Evolutionary conservation across 2,888 invertebrate species (phyloP).

Genomic region (Hydrotaea cyrtoneurina): DNA sequence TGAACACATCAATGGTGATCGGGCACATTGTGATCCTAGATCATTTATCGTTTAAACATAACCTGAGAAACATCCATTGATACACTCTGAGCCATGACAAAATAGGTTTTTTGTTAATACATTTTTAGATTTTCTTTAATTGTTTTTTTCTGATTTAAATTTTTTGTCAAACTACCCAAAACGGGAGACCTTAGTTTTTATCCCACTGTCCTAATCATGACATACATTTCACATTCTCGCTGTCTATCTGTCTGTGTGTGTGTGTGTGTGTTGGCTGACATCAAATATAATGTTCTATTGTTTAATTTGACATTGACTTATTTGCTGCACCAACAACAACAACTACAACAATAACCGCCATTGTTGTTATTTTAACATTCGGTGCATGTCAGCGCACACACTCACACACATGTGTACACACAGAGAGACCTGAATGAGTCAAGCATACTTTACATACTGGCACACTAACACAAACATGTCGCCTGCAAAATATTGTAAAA

Average conservation of each 20-base stretch:
- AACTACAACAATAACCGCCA: background rate
- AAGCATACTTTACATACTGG: background rate
- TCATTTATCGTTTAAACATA: too few relatives aligned
- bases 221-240: background rate
- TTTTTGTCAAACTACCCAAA: background rate
- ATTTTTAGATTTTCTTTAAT: too few relatives aligned
- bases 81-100: too few relatives aligned
- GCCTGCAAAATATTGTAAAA: background rate
- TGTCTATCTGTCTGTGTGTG: background rate
- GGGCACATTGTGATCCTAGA: too few relatives aligned
- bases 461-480: background rate
- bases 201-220: background rate
- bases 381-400: background rate
- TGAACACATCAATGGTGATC: too few relatives aligned
- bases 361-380: background rate
- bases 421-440: background rate
- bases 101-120: too few relatives aligned
- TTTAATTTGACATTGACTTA: slow-evolving; percentile 62
- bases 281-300: slow-evolving; percentile 48
- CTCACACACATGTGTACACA: too few relatives aligned
- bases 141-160: too few relatives aligned
- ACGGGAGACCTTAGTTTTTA: background rate
- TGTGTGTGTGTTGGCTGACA: slow-evolving; percentile 12
- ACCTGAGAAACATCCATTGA: too few relatives aligned
- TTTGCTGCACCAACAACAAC: slow-evolving; percentile 4